phyloP scores from a whole-genome alignment of 2,113 vertebrate genomes.

The Cynoglossus semilaevis region DNA sequence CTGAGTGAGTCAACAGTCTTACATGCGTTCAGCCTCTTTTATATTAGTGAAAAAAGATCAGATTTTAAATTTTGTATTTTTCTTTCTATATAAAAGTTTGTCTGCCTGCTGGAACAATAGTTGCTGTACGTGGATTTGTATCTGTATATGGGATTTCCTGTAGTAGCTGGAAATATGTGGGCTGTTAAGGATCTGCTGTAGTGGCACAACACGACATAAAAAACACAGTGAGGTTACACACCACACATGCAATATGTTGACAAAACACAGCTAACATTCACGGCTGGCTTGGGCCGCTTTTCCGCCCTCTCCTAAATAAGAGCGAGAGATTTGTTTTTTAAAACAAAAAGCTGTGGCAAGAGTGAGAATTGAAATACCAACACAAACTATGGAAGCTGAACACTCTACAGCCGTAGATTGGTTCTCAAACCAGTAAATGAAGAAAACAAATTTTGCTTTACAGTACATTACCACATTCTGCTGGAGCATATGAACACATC shows the following conservation, averaged over 20 bases:
- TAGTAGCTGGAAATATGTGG: background rate
- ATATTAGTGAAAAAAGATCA: no score
- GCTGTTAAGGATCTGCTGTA: conserved; percentile 2
- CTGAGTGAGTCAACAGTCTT: no score
- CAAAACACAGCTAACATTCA: conserved; percentile 7
- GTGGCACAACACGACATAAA: background rate
- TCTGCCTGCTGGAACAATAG: background rate
- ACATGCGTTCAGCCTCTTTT: no score
- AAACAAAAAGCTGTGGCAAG: no score
- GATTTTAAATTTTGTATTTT: no score
- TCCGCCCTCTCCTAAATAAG: background rate
- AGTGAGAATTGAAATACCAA: background rate
- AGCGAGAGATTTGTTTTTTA: background rate
- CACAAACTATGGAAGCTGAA: background rate
- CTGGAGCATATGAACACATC: no score
- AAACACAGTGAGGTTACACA: background rate
- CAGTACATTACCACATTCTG: no score
- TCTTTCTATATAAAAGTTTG: no score
- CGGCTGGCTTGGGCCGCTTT: background rate
- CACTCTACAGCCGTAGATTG: no score
- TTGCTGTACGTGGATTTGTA: background rate
- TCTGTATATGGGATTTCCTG: background rate
- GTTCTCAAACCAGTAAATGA: no score
- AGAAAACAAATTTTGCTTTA: no score
- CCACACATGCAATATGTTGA: conserved; percentile 28